These are phyloP conservation scores for Sparidentex hasta DNA, from an alignment of 2,797 vertebrate species.

Conservation along the genomic window DNA sequence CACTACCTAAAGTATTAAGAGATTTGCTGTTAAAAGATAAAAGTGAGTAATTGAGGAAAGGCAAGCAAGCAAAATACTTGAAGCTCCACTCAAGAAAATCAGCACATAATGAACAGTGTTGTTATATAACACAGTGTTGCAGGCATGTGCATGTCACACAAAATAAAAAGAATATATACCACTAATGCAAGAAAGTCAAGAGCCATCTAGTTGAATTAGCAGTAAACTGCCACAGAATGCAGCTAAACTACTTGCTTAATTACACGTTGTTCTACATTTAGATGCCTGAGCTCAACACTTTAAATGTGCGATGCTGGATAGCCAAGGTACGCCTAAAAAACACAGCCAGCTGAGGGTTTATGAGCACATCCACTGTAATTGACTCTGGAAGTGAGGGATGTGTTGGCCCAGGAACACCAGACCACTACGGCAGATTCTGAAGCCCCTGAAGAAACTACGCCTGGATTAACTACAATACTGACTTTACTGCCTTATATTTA, in stretches of 20 bases:
- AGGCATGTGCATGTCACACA: no score
- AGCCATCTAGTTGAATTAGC: no score
- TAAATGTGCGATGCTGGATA: background rate
- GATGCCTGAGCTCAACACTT: background rate
- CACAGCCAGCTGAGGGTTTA: background rate
- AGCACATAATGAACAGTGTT: background rate
- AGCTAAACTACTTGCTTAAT: no score
- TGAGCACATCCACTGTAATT: slow-evolving; percentile 12
- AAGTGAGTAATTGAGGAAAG: no score
- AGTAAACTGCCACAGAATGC: no score
- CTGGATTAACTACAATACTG: background rate
- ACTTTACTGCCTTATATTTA: slow-evolving; percentile 6
- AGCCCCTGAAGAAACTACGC: background rate
- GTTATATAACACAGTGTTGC: no score
- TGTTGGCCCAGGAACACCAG: background rate
- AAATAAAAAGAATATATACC: no score
- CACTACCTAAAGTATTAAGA: background rate
- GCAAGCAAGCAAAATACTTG: no score
- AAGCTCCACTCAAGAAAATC: background rate
- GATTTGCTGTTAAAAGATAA: background rate
- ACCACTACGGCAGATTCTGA: slow-evolving; percentile 1
- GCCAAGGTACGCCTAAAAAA: background rate
- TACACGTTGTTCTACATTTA: background rate
- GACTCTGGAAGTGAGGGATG: background rate
- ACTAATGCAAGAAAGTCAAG: no score